phyloP scores from a whole-genome alignment of 2,888 invertebrate species.

The Amphiduros pacificus region DNA sequence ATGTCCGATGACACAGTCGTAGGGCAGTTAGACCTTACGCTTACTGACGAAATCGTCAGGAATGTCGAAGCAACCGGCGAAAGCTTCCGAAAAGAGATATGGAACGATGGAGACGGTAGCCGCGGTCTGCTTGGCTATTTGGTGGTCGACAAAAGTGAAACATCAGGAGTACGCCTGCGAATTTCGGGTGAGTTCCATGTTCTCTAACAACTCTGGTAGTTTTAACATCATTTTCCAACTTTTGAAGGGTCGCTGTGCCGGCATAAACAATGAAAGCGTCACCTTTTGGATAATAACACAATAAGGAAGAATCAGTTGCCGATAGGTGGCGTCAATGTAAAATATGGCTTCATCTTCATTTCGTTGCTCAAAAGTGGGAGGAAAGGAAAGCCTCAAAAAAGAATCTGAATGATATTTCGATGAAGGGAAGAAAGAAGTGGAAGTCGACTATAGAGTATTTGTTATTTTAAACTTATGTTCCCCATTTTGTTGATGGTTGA shows the following conservation, averaged over 20 bases:
- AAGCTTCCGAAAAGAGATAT: constrained; percentile 13
- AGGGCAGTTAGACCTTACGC: constrained; percentile 16
- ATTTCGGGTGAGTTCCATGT: constrained; percentile 2
- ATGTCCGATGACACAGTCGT: constrained; percentile 13
- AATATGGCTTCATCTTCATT: not conserved
- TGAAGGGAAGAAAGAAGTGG: not conserved
- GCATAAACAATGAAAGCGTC: not conserved
- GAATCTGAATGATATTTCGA: not conserved
- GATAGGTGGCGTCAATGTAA: not conserved
- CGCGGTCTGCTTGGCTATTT: constrained; percentile 17
- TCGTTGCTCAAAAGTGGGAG: too few relatives aligned
- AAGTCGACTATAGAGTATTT: not conserved
- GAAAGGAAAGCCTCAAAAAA: too few relatives aligned
- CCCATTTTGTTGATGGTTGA: not conserved
- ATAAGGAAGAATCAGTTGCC: not conserved
- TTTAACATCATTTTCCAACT: too few relatives aligned
- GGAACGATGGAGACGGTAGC: constrained; percentile 12
- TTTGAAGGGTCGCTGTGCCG: not conserved
- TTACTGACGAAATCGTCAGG: constrained; percentile 11
- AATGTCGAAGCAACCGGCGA: constrained; percentile 10
- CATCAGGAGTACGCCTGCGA: constrained; percentile 7
- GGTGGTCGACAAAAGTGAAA: constrained; percentile 16
- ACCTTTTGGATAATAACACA: not conserved
- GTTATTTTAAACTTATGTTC: not conserved
- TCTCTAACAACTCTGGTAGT: too few relatives aligned